phyloP scores from a whole-genome alignment of 2,888 invertebrate species.

The Rotaria magnacalcarata region DNA sequence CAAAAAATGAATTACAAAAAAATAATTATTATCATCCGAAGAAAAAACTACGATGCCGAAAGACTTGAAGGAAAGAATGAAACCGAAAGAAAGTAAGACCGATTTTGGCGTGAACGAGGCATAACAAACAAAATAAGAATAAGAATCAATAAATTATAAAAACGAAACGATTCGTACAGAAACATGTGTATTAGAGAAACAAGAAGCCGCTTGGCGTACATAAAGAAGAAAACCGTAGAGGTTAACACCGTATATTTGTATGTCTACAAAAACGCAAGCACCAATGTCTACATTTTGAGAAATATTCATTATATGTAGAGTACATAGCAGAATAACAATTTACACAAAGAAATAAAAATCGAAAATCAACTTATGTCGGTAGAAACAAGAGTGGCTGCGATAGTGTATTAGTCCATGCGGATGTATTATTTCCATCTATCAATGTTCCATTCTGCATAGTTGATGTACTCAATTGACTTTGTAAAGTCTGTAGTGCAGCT shows the following conservation, averaged over 20 bases:
- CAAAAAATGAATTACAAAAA: not conserved
- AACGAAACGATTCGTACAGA: conserved; percentile 1
- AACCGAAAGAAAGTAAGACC: not conserved
- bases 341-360: not conserved
- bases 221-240: not conserved
- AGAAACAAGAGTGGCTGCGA: not conserved
- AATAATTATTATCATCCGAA: not conserved
- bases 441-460: not conserved
- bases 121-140: not conserved
- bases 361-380: not conserved
- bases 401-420: not conserved
- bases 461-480: not conserved
- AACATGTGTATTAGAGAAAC: not conserved
- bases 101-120: not conserved
- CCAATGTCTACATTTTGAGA: not conserved
- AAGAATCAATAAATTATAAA: conserved; percentile 13
- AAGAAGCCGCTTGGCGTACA: not conserved
- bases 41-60: not conserved
- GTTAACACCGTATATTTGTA: not conserved
- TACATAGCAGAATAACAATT: not conserved
- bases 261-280: conserved; percentile 1
- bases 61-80: not conserved
- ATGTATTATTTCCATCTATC: not conserved
- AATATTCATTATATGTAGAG: not conserved
- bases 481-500: not conserved